phyloP scores from a whole-genome alignment of 1,140 invertebrate species.

The Oscheius sp. region DNA sequence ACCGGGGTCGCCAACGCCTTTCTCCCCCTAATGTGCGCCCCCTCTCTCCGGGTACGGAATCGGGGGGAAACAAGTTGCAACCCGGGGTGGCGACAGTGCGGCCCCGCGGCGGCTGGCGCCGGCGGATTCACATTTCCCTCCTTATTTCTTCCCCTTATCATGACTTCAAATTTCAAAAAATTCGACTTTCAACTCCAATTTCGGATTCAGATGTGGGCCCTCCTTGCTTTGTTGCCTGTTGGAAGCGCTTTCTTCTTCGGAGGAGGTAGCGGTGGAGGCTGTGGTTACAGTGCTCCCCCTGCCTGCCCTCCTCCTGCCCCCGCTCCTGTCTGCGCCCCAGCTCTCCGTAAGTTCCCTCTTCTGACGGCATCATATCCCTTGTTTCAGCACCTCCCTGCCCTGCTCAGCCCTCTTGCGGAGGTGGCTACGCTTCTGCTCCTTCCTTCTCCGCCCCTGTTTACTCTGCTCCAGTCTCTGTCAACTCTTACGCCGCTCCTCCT shows the following conservation, averaged over 20 bases:
- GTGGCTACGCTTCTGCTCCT: background rate
- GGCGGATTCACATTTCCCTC: too few relatives aligned
- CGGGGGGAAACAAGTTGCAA: background rate
- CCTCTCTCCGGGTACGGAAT: background rate
- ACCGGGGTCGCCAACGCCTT: conserved; percentile 7
- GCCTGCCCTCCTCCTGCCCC: background rate
- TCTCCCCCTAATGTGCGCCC: background rate
- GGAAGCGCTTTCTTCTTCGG: conserved; percentile 1
- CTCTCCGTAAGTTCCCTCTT: background rate
- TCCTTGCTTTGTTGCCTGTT: background rate
- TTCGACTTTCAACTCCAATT: background rate
- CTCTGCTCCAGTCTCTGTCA: too few relatives aligned
- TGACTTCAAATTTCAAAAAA: background rate
- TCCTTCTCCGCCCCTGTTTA: too few relatives aligned
- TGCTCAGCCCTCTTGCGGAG: background rate
- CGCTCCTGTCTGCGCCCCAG: background rate
- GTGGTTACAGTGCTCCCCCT: background rate
- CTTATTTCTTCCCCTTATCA: too few relatives aligned
- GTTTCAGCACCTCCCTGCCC: background rate
- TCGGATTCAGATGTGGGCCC: background rate
- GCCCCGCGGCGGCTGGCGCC: too few relatives aligned
- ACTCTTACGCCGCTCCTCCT: too few relatives aligned
- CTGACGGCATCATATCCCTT: background rate
- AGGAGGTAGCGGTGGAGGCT: background rate
- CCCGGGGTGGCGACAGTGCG: background rate